A percentile compares a stretch with the other conserved stretches of the same genome.
These are phyloP conservation scores for Tiaroga cobitis DNA, from an alignment of 2,797 vertebrate species.

Conservation along the genomic window DNA sequence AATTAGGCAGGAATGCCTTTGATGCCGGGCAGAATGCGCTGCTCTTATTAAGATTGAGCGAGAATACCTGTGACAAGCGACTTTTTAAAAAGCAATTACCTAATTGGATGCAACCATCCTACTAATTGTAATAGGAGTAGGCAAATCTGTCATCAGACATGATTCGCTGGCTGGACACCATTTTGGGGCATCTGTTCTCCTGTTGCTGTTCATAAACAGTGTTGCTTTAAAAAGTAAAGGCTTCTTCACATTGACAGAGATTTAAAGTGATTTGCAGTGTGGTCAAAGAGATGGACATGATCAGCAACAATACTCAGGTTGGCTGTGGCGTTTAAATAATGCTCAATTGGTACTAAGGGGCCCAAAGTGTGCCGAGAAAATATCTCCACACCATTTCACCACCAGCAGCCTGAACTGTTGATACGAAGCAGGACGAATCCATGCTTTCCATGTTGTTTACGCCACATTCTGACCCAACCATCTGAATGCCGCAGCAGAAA, in stretches of 20 bases:
- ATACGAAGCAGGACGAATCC: no score
- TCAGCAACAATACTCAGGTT: no score
- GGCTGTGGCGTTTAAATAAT: no score
- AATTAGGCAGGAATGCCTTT: slow-evolving; percentile 48
- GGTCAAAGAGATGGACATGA: no score
- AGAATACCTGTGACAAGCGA: slow-evolving; percentile 56
- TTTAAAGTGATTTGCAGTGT: neutral
- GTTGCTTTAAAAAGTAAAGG: neutral
- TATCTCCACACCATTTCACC: no score
- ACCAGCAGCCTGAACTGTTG: no score
- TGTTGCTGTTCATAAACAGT: slow-evolving; percentile 7
- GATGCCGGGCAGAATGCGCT: slow-evolving; percentile 18
- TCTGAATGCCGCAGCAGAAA: no score
- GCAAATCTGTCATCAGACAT: slow-evolving; percentile 57
- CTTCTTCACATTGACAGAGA: neutral
- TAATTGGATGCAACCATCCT: slow-evolving; percentile 54
- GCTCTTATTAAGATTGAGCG: slow-evolving; percentile 56
- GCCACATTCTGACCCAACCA: no score
- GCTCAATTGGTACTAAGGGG: no score
- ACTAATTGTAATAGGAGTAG: slow-evolving; percentile 52
- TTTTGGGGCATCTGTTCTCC: slow-evolving; percentile 34
- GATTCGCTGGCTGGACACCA: slow-evolving; percentile 30
- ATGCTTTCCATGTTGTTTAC: no score
- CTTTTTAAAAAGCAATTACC: slow-evolving; percentile 61
- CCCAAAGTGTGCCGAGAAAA: no score